phyloP scores from a whole-genome alignment of 2,888 invertebrate species.

The Tanaodytes sp. region DNA sequence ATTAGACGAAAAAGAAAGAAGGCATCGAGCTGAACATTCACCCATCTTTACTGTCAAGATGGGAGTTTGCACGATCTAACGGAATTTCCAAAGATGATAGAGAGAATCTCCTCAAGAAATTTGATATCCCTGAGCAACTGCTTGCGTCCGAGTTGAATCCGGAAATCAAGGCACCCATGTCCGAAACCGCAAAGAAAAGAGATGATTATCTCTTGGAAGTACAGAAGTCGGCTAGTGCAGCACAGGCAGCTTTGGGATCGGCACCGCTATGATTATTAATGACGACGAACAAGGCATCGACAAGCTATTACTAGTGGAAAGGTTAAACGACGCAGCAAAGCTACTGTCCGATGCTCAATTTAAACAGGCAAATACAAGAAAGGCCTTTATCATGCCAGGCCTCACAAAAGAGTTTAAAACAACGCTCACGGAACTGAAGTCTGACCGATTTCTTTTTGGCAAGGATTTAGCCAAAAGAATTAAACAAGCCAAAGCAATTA shows the following conservation, averaged over 20 bases:
- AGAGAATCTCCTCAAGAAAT: constrained; percentile 27
- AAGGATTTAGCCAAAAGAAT: neutral
- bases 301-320: constrained; percentile 20
- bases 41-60: constrained; percentile 23
- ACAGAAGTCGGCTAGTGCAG: constrained; percentile 37
- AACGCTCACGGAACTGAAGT: neutral
- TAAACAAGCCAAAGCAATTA: neutral
- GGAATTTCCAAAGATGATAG: constrained; percentile 33
- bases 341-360: neutral
- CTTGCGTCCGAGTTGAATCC: constrained; percentile 41
- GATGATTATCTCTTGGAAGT: constrained; percentile 36
- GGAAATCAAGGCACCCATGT: constrained; percentile 35
- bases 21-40: constrained; percentile 27
- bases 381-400: constrained; percentile 2
- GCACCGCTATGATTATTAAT: constrained; percentile 26
- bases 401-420: neutral
- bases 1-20: constrained; percentile 19
- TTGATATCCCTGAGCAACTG: constrained; percentile 26
- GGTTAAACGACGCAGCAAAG: constrained; percentile 11
- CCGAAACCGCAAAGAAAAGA: constrained; percentile 41
- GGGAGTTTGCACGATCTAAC: constrained; percentile 13
- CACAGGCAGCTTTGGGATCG: constrained; percentile 26
- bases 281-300: constrained; percentile 33
- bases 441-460: neutral
- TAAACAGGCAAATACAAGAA: neutral